A percentile compares a stretch with the other conserved stretches of the same genome.
These are phyloP conservation scores for Mythimna ferrago DNA, from an alignment of 2,888 invertebrate species.

Conservation along the genomic window DNA sequence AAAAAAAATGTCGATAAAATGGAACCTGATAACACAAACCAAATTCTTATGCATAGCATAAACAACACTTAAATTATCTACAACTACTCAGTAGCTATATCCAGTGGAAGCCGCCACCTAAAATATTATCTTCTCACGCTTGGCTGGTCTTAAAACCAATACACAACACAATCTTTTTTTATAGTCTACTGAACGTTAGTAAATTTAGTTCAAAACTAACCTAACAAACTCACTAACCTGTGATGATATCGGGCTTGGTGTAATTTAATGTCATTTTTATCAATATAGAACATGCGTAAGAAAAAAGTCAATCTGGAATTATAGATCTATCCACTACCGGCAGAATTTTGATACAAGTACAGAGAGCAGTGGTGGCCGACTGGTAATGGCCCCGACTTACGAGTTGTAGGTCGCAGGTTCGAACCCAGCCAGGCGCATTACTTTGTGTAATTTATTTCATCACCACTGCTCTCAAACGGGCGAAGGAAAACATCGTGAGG, in stretches of 20 bases:
- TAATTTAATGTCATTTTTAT: slow-evolving; percentile 8
- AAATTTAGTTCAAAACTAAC: slow-evolving; percentile 53
- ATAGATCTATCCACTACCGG: no score
- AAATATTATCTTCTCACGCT: slow-evolving; percentile 66
- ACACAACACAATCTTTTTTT: slow-evolving; percentile 70
- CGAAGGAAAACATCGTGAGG: no score
- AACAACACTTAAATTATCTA: slow-evolving; percentile 9
- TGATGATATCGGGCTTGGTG: slow-evolving; percentile 6
- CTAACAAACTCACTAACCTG: slow-evolving; percentile 13
- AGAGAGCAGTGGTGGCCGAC: no score
- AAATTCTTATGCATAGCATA: not conserved
- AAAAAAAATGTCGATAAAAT: not conserved
- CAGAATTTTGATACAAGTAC: no score
- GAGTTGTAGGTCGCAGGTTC: no score
- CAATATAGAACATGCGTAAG: not conserved
- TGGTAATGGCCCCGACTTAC: no score
- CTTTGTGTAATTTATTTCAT: no score
- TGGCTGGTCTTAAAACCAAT: slow-evolving; percentile 69
- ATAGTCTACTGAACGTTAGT: slow-evolving; percentile 67
- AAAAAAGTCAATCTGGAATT: not conserved
- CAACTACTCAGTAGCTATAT: slow-evolving; percentile 18
- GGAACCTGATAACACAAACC: not conserved
- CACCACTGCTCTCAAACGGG: no score
- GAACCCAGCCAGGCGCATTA: no score
- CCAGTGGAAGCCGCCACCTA: slow-evolving; percentile 38